Evolutionary conservation across 2,113 vertebrate species (phyloP), one percentile per base, ranked within the genome.

Genomic region (Nothocercus nigrocapillus): DNA sequence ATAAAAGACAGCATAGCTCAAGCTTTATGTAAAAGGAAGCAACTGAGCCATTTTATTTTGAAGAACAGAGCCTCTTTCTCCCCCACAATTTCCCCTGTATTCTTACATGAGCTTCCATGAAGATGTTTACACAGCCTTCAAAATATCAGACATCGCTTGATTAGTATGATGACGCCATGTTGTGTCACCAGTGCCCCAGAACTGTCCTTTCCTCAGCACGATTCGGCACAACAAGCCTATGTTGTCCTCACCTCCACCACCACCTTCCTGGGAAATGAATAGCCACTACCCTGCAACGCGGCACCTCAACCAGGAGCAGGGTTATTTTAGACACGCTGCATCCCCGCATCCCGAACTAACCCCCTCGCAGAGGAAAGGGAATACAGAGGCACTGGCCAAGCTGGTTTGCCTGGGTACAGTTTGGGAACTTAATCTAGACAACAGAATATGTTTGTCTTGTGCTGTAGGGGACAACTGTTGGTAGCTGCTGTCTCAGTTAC

Each of bases 81-180:
- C 27, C 44, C 38, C 34, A 25, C 47, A 86, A 78, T 38, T 34
- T 84, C 14, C 53, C 6, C 47, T 87, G 45, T 90, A 73, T 38
- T 89, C 92, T 61, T 64, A 61, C 74, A 84, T 90, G 30, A 76
- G 30, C 16, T 56, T 82, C 61, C 19, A 58, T 58, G 54, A 86
- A 80, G 82, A 94, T 79, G 44, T 84, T 94, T 97, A 90, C 94
- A 85, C 84, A 90, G 86, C 83, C 91, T 85, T 94, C 91, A 95
- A 69, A 85, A 90, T 92, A 87, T 89, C 89, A 95, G 89, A 61
- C 86, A 86, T 66, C 89, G 92, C 73, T 86, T 95, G 94, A 94
- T 76, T 93, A 49, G 95, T 91, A 91, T 84, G 91, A 93, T 79
- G 95, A 90, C 90, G 66, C 81, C 44, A 47, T 47, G 42, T 79